Evolutionary conservation across 2,113 vertebrate genomes (phyloP), one percentile per base, ranked within the genome.

Genomic region (Redunca redunca): DNA sequence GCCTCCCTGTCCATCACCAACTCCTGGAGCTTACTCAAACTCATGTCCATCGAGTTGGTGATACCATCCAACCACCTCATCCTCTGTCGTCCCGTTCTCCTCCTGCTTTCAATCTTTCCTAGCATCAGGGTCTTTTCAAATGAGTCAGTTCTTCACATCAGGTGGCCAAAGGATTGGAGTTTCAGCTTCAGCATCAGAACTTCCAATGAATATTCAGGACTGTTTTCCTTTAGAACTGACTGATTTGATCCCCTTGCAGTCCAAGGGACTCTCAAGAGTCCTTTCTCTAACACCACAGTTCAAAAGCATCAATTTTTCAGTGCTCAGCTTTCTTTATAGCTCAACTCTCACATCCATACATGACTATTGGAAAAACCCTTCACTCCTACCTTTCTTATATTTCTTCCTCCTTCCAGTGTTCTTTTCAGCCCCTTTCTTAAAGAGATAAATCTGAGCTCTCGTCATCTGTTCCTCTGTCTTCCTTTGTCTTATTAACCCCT

Each of bases 361-460:
- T 2, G 10, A 71, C n/a, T 3, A 40, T 19, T 12, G 19, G 67
- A 71, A 71, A 71, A 71, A 71, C 19, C 17, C 11, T 78, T 91
- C 23, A 94, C 40, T 74, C 23, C 4, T 85, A 23, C 12, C 9
- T 83, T 62, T 96, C 28, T 83, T 77, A 11, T 88, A 1, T 80
- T 62, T 96, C 67, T 77, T 95, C 7, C 30, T 25, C 67, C 57
- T 93, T 81, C 30, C 58, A 88, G 23, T 87, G 40, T 77, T 10
- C 1, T 94, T 96, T 94, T 90, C 6, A 86, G 23, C n/a, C 7
- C 16, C 14, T 85, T 96, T 33, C 5, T 64, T 81, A 62, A 33
- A 14, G 64, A 36, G 15, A 8, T 77, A 81, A 93, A 23, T 80
- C 80, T 26, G 55, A 19, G 85, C 3, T 33, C 16, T 88, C 26